These are phyloP conservation scores for Coturnix japonica DNA, from an alignment of 2,113 vertebrate genomes.

Conservation along the genomic window DNA sequence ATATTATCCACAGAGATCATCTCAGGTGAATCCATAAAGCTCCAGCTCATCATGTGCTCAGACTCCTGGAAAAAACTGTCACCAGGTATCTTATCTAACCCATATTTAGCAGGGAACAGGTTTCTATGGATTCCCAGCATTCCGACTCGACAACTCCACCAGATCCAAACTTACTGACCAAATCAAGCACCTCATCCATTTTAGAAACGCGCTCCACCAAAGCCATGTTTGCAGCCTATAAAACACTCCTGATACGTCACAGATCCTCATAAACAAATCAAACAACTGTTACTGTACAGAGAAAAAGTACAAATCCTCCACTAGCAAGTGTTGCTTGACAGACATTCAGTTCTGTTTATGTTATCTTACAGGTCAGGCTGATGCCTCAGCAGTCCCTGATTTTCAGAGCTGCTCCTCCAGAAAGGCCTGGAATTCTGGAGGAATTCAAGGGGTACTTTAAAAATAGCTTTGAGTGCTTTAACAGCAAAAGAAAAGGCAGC, in stretches of 20 bases:
- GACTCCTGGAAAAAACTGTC: not conserved
- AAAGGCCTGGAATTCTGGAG: not conserved
- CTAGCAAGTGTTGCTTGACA: not conserved
- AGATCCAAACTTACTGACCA: not conserved
- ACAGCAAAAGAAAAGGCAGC: not conserved
- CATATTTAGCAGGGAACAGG: not conserved
- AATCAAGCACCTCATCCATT: not conserved
- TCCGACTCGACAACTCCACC: not conserved
- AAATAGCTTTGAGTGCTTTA: not conserved
- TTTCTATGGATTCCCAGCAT: not conserved
- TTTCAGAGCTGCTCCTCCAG: not conserved
- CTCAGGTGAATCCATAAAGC: not conserved
- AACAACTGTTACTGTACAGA: not conserved
- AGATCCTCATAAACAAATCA: constrained; percentile 11
- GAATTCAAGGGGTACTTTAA: not conserved
- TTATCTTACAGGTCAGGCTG: not conserved
- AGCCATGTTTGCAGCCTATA: not conserved
- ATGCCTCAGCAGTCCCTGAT: not conserved
- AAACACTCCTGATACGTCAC: not conserved
- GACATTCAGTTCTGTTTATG: not conserved
- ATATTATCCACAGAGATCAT: not conserved
- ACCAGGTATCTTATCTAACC: not conserved
- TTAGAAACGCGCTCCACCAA: not conserved
- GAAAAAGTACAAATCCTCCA: not conserved
- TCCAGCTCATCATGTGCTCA: not conserved